Base-by-base conservation (phyloP, 2,797 vertebrate genomes). In the Gymnocypris eckloni region DNA sequence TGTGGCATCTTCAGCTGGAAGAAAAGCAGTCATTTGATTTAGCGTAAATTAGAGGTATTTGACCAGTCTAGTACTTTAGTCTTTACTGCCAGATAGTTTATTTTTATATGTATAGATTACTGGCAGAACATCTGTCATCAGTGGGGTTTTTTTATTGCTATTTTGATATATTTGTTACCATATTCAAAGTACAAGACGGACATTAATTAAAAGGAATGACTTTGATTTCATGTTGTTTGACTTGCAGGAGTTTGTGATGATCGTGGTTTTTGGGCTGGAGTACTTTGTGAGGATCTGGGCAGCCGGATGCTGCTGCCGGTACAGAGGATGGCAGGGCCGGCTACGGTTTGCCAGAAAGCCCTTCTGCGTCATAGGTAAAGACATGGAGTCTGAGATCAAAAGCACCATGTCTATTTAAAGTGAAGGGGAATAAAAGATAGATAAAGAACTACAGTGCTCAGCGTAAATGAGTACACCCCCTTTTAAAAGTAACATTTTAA, bases 281-380 rank as follows among this genome's bases (percentile, higher is more conserved):
- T 99, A 99, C 91, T 96, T 99, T 90, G 84, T 97, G 91, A 96
- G 98, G 0, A 90, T 99, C 77, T 99, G 98, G 98, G 96, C 98
- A 0, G 97, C 98, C 0, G 98, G 98, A 77, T 99, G 98, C 91
- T 99, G 98, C 93, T 98, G 97, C 91, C 97, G 98, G 87, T 99
- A 99, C 93, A 93, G 98, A 71, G 98, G 98, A 93, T 99, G 98
- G 97, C 95, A 98, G 92, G 98, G 98, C 5, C 95, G 98, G 4
- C 94, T 99, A 71, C 96, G 97, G 81, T 99, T 99, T 48, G 98
- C 98, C 94, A 96, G 98, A 90, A 99, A 99, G 89, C 98, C 98
- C 41, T 99, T 99, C 95, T 99, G 98, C 81, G 95, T 99, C 78
- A 99, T 99, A 88, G 98, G 98, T 99, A 87, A 80, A 86, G 69